Conservation (phyloP, 2,888 invertebrate genomes). For the Sesia bembeciformis region DNA sequence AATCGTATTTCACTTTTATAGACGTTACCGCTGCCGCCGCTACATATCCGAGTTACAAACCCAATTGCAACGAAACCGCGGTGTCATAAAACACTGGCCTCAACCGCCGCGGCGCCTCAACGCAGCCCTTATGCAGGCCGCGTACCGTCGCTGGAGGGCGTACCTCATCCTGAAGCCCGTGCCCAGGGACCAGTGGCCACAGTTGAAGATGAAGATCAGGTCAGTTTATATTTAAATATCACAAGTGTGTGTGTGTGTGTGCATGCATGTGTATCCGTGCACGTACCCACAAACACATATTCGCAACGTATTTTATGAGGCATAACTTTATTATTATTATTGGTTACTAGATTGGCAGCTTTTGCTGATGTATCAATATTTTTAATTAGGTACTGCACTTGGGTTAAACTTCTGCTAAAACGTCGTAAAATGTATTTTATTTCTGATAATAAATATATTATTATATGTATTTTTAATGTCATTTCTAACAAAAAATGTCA, state of each 20-base stretch:
- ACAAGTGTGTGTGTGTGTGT: neutral
- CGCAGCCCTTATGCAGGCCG: slow-evolving; percentile 75
- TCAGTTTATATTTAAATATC: slow-evolving; percentile 4
- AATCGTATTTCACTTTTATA: slow-evolving; percentile 9
- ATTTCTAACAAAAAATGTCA: too few species aligned
- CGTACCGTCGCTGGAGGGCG: slow-evolving; percentile 90
- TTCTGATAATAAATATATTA: too few species aligned
- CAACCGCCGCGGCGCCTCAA: slow-evolving; percentile 78
- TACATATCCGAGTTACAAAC: slow-evolving; percentile 41
- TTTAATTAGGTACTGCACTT: too few species aligned
- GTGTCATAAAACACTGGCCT: slow-evolving; percentile 80
- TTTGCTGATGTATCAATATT: too few species aligned
- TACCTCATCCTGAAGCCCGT: slow-evolving; percentile 87
- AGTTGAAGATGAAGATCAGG: slow-evolving; percentile 63
- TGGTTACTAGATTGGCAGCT: too few species aligned
- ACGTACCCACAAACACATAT: neutral
- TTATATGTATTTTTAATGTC: too few species aligned
- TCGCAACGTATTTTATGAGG: neutral
- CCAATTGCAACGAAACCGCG: slow-evolving; percentile 34
- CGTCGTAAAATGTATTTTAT: too few species aligned
- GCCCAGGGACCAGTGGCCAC: slow-evolving; percentile 89
- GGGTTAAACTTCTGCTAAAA: too few species aligned
- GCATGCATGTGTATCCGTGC: neutral
- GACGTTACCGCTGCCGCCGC: slow-evolving; percentile 56
- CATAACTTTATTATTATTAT: neutral